Percentiles rank a stretch among this genome's conserved stretches.
These are phyloP conservation scores for Trichonephila clavata DNA, from an alignment of 1,140 invertebrate genomes.

Conservation along the genomic window DNA sequence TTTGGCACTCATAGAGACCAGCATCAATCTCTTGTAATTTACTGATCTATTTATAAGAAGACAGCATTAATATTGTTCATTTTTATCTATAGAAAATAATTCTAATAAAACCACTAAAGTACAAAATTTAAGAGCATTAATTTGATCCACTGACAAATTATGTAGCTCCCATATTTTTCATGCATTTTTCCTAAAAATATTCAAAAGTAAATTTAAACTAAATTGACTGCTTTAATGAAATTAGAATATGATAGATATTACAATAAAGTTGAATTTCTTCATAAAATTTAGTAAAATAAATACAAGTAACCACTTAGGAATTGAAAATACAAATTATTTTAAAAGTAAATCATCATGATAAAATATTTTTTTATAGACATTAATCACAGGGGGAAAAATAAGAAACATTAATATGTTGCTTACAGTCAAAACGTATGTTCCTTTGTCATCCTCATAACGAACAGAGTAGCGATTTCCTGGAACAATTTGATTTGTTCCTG, in stretches of 20 bases:
- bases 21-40: slow-evolving; percentile 97
- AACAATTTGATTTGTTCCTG: slow-evolving; percentile 89
- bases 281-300: no score
- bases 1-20: slow-evolving; percentile 92
- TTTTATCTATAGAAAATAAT: background rate
- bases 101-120: background rate
- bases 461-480: slow-evolving; percentile 87
- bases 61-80: background rate
- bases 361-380: background rate
- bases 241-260: no score
- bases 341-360: background rate
- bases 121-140: background rate
- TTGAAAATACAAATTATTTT: no score
- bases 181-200: no score
- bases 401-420: slow-evolving; percentile 54
- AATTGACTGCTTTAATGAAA: no score
- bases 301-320: no score
- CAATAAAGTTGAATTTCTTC: no score
- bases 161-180: no score
- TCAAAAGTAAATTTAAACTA: background rate
- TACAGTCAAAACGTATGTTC: slow-evolving; percentile 90
- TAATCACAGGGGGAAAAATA: no score
- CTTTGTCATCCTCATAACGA: slow-evolving; percentile 88
- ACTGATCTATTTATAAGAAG: slow-evolving; percentile 86
- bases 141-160: no score